Percentiles rank a stretch among this genome's conserved stretches.
Conservation (phyloP, 2,113 vertebrate genomes). For the Dicerorhinus sumatrensis region DNA sequence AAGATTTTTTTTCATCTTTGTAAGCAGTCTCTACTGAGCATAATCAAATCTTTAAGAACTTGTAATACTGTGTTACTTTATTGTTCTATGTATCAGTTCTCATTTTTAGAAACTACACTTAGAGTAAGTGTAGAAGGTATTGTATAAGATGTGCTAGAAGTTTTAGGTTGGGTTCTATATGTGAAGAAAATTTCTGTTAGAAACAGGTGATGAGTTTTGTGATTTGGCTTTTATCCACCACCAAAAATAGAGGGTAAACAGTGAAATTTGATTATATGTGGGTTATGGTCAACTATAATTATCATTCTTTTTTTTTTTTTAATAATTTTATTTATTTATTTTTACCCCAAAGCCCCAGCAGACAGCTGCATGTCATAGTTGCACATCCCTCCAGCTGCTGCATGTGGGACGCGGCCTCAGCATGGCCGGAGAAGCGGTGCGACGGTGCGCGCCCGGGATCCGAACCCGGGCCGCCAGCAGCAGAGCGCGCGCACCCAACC, state of each 20-base stretch:
- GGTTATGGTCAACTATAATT: not conserved
- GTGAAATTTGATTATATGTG: not conserved
- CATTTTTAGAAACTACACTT: not conserved
- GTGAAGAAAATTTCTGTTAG: not conserved
- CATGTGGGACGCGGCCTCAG: too few relatives aligned
- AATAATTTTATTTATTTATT: too few relatives aligned
- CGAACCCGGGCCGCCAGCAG: too few relatives aligned
- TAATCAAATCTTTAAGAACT: not conserved
- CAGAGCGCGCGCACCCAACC: too few relatives aligned
- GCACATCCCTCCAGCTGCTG: too few relatives aligned
- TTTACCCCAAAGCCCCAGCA: too few relatives aligned
- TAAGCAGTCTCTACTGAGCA: not conserved
- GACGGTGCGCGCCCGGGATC: too few relatives aligned
- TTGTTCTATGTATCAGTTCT: not conserved
- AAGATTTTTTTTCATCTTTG: constrained; percentile 5
- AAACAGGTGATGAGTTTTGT: not conserved
- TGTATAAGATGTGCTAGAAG: not conserved
- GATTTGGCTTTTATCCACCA: constrained; percentile 27
- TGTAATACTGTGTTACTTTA: not conserved
- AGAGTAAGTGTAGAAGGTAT: not conserved
- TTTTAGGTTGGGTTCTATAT: not conserved
- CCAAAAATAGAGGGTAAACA: not conserved
- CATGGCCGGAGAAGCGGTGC: too few relatives aligned
- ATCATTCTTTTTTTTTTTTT: too few relatives aligned
- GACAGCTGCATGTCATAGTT: too few relatives aligned